These are phyloP conservation scores for Cuniculus paca DNA, from an alignment of 2,797 vertebrate genomes.

Conservation along the genomic window DNA sequence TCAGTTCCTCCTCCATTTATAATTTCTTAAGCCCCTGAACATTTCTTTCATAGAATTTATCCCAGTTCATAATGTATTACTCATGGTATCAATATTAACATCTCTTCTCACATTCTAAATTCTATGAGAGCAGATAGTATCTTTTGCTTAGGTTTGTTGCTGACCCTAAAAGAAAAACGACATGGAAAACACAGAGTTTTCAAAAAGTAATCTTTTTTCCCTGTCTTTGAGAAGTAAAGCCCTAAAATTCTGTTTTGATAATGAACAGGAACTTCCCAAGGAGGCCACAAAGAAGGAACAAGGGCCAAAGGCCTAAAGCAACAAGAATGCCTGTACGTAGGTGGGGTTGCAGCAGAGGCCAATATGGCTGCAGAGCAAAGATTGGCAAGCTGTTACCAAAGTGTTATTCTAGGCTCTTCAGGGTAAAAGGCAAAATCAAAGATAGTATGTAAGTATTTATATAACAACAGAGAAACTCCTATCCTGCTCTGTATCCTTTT, in stretches of 20 bases:
- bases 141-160: not conserved
- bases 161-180: not conserved
- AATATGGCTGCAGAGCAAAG: no score
- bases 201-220: not conserved
- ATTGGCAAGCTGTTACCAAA: not conserved
- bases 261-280: not conserved
- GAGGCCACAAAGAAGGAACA: not conserved
- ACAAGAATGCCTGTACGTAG: not conserved
- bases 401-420: not conserved
- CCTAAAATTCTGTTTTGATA: constrained; percentile 7
- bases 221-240: constrained; percentile 32
- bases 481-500: not conserved
- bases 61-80: not conserved
- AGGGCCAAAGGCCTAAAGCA: not conserved
- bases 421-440: not conserved
- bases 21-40: not conserved
- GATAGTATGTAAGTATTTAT: not conserved
- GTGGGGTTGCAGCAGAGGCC: not conserved
- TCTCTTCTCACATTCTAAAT: constrained; percentile 9
- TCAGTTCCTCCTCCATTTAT: not conserved
- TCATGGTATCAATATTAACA: not conserved
- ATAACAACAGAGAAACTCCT: not conserved
- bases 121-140: not conserved
- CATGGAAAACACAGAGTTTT: constrained; percentile 10
- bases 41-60: not conserved